Conservation (phyloP, 2,113 vertebrate species). For the Petaurus breviceps region DNA sequence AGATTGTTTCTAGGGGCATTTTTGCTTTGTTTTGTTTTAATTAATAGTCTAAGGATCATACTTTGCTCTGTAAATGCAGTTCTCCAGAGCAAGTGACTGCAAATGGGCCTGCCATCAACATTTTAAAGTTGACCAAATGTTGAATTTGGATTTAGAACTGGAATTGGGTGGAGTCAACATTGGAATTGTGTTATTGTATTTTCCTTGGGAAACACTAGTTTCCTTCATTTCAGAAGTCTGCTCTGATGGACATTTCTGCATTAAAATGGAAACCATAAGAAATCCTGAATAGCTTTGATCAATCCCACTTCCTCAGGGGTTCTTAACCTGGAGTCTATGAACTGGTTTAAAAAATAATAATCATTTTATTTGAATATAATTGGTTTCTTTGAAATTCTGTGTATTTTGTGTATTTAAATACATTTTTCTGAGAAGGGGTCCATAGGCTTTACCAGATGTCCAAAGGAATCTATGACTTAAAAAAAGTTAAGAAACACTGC, state of each 20-base stretch:
- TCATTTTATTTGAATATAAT: background rate
- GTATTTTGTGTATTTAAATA: background rate
- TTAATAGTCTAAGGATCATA: slow-evolving; percentile 20
- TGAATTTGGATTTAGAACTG: background rate
- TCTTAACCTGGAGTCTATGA: background rate
- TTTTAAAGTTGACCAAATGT: background rate
- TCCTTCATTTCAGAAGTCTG: background rate
- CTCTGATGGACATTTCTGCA: background rate
- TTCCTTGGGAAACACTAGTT: slow-evolving; percentile 33
- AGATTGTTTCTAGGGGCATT: background rate
- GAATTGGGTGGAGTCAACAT: background rate
- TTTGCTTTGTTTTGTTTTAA: background rate
- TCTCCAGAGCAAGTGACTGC: slow-evolving; percentile 1
- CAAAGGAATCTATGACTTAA: background rate
- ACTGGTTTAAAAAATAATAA: background rate
- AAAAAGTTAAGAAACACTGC: background rate
- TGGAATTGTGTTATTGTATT: background rate
- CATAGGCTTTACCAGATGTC: background rate
- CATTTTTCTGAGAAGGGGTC: background rate
- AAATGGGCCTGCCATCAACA: background rate
- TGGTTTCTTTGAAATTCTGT: background rate
- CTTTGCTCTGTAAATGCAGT: slow-evolving; percentile 38
- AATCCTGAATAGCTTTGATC: background rate
- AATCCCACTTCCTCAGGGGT: background rate
- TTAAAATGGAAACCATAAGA: background rate